Percentiles rank a stretch among this genome's conserved stretches.
Evolutionary conservation across 2,797 vertebrate genomes (phyloP).

Genomic region (Cyclopterus lumpus): DNA sequence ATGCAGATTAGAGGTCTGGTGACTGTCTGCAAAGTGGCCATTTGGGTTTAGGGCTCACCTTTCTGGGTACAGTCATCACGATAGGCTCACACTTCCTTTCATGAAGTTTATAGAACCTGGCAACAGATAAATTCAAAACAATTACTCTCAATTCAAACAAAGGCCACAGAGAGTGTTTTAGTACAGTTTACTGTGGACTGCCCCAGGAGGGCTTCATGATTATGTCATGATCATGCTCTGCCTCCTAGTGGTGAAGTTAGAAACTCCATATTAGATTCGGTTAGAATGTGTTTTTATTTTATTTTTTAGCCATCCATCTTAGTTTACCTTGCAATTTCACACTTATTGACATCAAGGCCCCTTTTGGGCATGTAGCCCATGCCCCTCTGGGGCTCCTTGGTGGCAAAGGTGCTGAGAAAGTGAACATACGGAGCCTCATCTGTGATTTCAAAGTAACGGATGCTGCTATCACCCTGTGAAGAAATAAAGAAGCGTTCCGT

Average conservation of each 20-base stretch:
- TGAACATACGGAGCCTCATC: slow-evolving; percentile 95
- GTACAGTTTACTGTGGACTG: neutral
- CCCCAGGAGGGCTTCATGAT: neutral
- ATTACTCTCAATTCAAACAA: slow-evolving; percentile 25
- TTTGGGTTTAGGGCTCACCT: slow-evolving; percentile 84
- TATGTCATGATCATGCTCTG: slow-evolving; percentile 23
- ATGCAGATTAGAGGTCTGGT: neutral
- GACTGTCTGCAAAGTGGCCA: neutral
- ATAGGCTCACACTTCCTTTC: slow-evolving; percentile 98
- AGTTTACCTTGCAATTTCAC: slow-evolving; percentile 95
- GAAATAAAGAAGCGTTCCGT: slow-evolving; percentile 12
- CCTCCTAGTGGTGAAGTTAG: slow-evolving; percentile 66
- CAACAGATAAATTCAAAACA: slow-evolving; percentile 47
- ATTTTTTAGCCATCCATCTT: neutral
- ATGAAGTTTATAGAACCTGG: slow-evolving; percentile 97
- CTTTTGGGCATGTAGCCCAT: slow-evolving; percentile 99
- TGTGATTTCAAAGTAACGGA: slow-evolving; percentile 98
- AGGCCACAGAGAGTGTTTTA: neutral
- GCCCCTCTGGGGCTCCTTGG: slow-evolving; percentile 96
- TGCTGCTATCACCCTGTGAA: slow-evolving; percentile 94
- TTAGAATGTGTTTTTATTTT: too few relatives aligned
- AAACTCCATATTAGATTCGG: slow-evolving; percentile 2
- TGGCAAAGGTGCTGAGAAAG: slow-evolving; percentile 95
- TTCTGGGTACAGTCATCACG: slow-evolving; percentile 98
- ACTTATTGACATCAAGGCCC: slow-evolving; percentile 97